phyloP scores from a whole-genome alignment of 2,888 invertebrate genomes.

The Caenorhabditis sp. region DNA sequence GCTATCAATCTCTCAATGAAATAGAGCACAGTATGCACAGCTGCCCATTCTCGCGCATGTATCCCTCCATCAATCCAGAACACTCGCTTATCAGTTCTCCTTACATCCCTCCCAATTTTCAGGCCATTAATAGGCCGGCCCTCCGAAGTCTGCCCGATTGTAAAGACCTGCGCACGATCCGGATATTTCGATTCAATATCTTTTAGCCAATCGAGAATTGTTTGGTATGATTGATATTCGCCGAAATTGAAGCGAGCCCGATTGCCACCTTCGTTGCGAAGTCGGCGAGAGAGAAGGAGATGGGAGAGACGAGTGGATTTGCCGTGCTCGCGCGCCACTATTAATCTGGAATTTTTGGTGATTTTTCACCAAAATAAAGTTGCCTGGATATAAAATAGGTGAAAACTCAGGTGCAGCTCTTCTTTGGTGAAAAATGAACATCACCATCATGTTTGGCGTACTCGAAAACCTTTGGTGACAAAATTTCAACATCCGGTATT shows the following conservation, averaged over 20 bases:
- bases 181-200: conserved; percentile 67
- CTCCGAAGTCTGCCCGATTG: conserved; percentile 65
- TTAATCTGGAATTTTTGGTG: conserved; percentile 53
- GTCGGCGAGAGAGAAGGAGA: conserved; percentile 29
- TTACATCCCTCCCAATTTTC: conserved; percentile 65
- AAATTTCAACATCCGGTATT: too few relatives aligned
- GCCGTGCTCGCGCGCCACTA: conserved; percentile 61
- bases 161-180: conserved; percentile 59
- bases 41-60: conserved; percentile 70
- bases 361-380: too few relatives aligned
- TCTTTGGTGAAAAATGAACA: too few relatives aligned
- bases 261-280: conserved; percentile 51
- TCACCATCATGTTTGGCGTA: too few relatives aligned
- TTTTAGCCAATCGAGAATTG: conserved; percentile 64
- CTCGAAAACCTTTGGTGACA: too few relatives aligned
- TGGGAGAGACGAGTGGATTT: conserved; percentile 16
- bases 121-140: conserved; percentile 65
- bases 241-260: conserved; percentile 57
- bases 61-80: conserved; percentile 71
- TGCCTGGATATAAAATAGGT: too few relatives aligned
- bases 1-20: conserved; percentile 69
- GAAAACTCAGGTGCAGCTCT: too few relatives aligned
- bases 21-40: conserved; percentile 68
- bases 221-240: conserved; percentile 67
- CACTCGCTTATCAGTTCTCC: conserved; percentile 53